Evolutionary conservation across 37 sponge, comb jelly and placozoan genomes (phyloP), one percentile per base, ranked within the genome.

Genomic region (Lycopodina hypogea): DNA sequence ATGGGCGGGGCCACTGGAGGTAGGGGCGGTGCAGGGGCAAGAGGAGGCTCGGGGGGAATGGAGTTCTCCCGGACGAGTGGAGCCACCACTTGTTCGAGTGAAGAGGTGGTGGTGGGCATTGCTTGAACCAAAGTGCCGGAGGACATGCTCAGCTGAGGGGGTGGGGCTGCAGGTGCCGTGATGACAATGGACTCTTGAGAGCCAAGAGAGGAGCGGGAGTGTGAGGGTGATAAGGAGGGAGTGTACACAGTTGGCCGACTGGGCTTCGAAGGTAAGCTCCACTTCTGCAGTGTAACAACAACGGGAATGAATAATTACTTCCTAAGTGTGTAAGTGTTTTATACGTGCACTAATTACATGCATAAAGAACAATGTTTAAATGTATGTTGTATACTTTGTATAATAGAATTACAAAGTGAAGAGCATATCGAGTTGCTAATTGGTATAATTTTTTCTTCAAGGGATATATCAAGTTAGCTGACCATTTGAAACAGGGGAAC

Each of bases 181-280:
- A 69, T 69, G 45, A 29, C 34, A 59, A 60, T 38, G 42, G 76
- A 76, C 1, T 60, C 76, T 34, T 58, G 61, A 12, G 78, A 78
- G n/a, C 68, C 52, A 30, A 67, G 58, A 2, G 82, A 82, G 21
- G 82, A 74, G 24, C 21, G 73, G 17, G 82, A 82, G 53, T 62
- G 65, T 42, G 74, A 48, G 82, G 82, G 73, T 35, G 33, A 60
- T 14, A 72, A 61, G 8, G 74, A 68, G 21, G 65, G 74, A 1
- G 52, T 56, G 39, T 71, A 52, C 48, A 40, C 21, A 29, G 42
- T 60, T 22, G 56, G 42, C 60, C 19, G 63, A 29, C 42, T 63
- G 39, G 22, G 33, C 6, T 77, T 59, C 29, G n/a, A n/a, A n/a
- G 79, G 79, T 8, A 78, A 64, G 51, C 18, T 66, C 79, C 79